phyloP scores from a whole-genome alignment of 2,113 vertebrate species.

The Pipra filicauda region DNA sequence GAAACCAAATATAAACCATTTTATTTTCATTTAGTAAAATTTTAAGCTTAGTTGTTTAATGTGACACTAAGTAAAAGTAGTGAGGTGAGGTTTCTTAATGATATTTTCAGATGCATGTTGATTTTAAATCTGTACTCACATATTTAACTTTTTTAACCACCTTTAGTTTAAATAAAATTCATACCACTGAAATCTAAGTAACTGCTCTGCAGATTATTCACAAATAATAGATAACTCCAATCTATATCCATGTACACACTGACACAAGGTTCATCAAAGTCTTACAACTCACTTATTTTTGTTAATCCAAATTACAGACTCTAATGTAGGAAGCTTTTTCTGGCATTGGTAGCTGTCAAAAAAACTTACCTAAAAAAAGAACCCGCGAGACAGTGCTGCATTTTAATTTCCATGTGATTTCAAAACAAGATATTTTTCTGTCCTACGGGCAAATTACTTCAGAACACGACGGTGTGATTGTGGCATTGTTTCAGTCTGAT shows the following conservation, averaged over 20 bases:
- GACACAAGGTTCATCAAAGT: slow-evolving; percentile 37
- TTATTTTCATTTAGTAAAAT: not conserved
- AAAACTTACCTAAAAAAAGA: slow-evolving; percentile 49
- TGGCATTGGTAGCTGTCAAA: slow-evolving; percentile 48
- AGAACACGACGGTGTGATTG: slow-evolving; percentile 8
- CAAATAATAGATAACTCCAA: not conserved
- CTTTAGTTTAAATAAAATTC: not conserved
- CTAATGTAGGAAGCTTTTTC: slow-evolving; percentile 49
- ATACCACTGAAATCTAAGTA: not conserved
- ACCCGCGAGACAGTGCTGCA: slow-evolving; percentile 17
- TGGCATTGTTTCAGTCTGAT: not conserved
- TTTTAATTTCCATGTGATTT: slow-evolving; percentile 68
- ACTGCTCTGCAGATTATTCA: not conserved
- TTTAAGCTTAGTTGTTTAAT: not conserved
- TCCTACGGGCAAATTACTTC: slow-evolving; percentile 6
- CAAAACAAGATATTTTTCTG: slow-evolving; percentile 56
- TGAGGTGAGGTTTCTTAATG: not conserved
- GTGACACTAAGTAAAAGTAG: not conserved
- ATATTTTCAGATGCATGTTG: not conserved
- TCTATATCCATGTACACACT: not conserved
- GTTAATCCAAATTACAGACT: slow-evolving; percentile 36
- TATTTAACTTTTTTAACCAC: not conserved
- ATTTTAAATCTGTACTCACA: not conserved
- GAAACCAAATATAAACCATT: not conserved
- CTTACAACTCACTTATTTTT: slow-evolving; percentile 35